These are phyloP conservation scores for Odontesthes bonariensis DNA, from an alignment of 2,113 vertebrate genomes.

Conservation along the genomic window DNA sequence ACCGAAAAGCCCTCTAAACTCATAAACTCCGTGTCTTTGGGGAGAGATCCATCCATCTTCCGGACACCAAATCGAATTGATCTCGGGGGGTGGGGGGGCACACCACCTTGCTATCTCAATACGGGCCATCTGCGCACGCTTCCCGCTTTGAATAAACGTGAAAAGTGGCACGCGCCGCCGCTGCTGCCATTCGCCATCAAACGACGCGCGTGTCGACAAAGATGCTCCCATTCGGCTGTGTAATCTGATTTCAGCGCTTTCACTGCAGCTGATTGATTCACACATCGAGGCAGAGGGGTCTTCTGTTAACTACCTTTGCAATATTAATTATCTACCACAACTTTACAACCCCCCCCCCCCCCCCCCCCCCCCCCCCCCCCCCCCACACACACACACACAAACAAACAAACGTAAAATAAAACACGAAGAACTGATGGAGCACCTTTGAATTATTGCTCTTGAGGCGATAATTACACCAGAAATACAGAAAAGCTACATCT, in stretches of 20 bases:
- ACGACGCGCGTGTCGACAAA: not conserved
- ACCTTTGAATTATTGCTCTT: not conserved
- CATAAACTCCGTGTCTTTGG: constrained; percentile 77
- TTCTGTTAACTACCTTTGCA: not conserved
- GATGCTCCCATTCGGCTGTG: constrained; percentile 44
- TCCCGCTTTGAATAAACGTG: constrained; percentile 64
- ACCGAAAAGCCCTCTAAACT: constrained; percentile 70
- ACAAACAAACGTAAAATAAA: not conserved
- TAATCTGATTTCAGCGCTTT: constrained; percentile 65
- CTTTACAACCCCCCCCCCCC: too few relatives aligned
- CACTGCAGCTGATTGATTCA: constrained; percentile 63
- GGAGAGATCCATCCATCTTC: constrained; percentile 81
- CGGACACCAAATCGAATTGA: constrained; percentile 80
- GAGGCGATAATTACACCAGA: not conserved
- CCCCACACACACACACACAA: too few relatives aligned
- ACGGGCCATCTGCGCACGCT: constrained; percentile 77
- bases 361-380: too few relatives aligned
- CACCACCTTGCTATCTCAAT: constrained; percentile 66
- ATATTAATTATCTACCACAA: too few relatives aligned
- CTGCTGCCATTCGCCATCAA: too few relatives aligned
- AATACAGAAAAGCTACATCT: not conserved
- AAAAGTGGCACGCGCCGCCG: constrained; percentile 62
- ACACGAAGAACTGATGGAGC: not conserved
- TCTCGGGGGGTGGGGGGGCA: constrained; percentile 50
- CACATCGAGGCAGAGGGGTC: not conserved